These are phyloP conservation scores for Ectropis grisescens DNA, from an alignment of 1,140 invertebrate genomes.

Conservation along the genomic window DNA sequence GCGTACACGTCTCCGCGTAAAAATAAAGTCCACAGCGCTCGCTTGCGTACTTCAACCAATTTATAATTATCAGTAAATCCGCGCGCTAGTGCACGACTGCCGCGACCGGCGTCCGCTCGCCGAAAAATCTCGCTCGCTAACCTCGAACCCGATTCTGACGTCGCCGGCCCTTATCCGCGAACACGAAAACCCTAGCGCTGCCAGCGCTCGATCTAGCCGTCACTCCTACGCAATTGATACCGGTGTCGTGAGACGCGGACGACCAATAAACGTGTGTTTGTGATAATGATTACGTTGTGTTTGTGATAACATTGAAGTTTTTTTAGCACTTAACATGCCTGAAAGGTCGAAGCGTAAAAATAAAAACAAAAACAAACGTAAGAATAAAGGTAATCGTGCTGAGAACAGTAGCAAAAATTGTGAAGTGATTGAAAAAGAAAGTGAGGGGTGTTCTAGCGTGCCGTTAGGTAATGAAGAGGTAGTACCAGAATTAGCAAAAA, in stretches of 20 bases:
- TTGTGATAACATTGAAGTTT: slow-evolving; percentile 43
- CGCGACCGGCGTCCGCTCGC: slow-evolving; percentile 44
- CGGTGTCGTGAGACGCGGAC: slow-evolving; percentile 28
- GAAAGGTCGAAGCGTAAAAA: slow-evolving; percentile 54
- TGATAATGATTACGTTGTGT: slow-evolving; percentile 37
- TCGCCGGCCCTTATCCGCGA: slow-evolving; percentile 24
- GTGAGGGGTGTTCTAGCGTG: slow-evolving; percentile 1
- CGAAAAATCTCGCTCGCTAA: slow-evolving; percentile 31
- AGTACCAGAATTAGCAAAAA: no score
- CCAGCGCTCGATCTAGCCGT: slow-evolving; percentile 16
- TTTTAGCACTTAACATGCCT: slow-evolving; percentile 49
- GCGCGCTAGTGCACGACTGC: slow-evolving; percentile 53
- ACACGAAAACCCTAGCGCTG: slow-evolving; percentile 21
- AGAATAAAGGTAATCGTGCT: slow-evolving; percentile 33
- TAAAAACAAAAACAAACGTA: slow-evolving; percentile 62
- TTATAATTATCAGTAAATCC: slow-evolving; percentile 69
- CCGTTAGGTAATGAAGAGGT: not conserved
- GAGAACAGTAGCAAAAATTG: slow-evolving; percentile 21
- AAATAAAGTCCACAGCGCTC: slow-evolving; percentile 61
- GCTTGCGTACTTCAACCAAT: slow-evolving; percentile 62
- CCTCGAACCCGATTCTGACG: slow-evolving; percentile 19
- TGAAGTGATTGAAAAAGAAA: slow-evolving; percentile 17
- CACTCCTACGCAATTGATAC: slow-evolving; percentile 39
- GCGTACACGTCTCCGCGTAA: slow-evolving; percentile 59
- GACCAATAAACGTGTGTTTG: slow-evolving; percentile 27